These are phyloP conservation scores for Gari tellinella DNA, from an alignment of 2,888 invertebrate species.

Conservation along the genomic window DNA sequence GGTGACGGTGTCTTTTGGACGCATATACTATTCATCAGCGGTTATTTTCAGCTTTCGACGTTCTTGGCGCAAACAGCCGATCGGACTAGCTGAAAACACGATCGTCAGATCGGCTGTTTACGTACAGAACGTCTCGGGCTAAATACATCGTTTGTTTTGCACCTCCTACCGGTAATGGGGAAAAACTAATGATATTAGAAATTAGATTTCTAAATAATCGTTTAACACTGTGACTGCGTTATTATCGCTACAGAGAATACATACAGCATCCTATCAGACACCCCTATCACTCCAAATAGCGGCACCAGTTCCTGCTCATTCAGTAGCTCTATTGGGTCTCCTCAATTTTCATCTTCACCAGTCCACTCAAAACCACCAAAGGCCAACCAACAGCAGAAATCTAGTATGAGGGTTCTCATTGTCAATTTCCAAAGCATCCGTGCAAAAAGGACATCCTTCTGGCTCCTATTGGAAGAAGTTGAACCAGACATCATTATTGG, in stretches of 20 bases:
- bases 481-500: conserved; percentile 25
- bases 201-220: too few species aligned
- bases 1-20: too few species aligned
- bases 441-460: conserved; percentile 15
- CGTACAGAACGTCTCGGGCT: too few species aligned
- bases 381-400: not conserved
- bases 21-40: too few species aligned
- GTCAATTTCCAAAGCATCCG: conserved; percentile 27
- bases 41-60: too few species aligned
- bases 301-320: not conserved
- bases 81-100: conserved; percentile 11
- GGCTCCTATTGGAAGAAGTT: conserved; percentile 4
- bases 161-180: too few species aligned
- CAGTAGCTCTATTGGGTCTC: conserved; percentile 18
- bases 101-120: too few species aligned
- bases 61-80: too few species aligned
- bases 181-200: too few species aligned
- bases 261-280: conserved; percentile 12
- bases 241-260: conserved; percentile 11
- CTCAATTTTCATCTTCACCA: conserved; percentile 21
- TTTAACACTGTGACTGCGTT: conserved; percentile 6
- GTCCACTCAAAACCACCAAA: not conserved
- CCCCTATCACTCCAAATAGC: not conserved
- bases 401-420: conserved; percentile 2
- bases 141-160: too few species aligned